A percentile compares a stretch with the other conserved stretches of the same genome.
Conservation (phyloP, 2,888 invertebrate species). For the Nomada lathburiana region DNA sequence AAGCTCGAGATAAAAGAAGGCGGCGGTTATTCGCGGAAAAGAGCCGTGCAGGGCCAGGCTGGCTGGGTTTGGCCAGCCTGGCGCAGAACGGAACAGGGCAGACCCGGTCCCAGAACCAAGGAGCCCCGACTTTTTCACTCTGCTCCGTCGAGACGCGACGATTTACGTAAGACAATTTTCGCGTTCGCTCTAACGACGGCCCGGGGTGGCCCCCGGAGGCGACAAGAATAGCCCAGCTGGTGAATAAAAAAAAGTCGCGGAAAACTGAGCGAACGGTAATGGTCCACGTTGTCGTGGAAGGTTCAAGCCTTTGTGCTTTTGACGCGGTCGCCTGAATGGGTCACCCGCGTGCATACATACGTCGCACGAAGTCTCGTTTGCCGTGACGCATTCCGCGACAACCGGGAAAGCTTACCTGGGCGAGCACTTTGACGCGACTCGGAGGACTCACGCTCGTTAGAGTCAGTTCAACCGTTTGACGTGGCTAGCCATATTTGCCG, state of each 20-base stretch:
- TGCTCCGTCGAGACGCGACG: slow-evolving; percentile 40
- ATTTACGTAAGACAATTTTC: slow-evolving; percentile 63
- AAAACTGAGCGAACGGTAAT: slow-evolving; percentile 59
- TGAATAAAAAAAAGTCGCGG: slow-evolving; percentile 55
- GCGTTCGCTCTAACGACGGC: slow-evolving; percentile 50
- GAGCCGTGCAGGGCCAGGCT: not conserved
- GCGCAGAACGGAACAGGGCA: not conserved
- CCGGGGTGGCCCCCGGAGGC: slow-evolving; percentile 39
- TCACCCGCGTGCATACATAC: slow-evolving; percentile 51
- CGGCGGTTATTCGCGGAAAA: slow-evolving; percentile 37
- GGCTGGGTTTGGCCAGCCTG: not conserved
- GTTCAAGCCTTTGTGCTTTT: slow-evolving; percentile 68
- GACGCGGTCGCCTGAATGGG: slow-evolving; percentile 68
- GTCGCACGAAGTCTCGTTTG: slow-evolving; percentile 49
- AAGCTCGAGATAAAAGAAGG: slow-evolving; percentile 49
- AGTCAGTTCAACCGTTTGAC: slow-evolving; percentile 71
- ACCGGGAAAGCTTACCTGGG: slow-evolving; percentile 61
- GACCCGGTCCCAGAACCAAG: not conserved
- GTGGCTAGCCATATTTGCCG: slow-evolving; percentile 73
- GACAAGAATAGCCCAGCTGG: slow-evolving; percentile 48
- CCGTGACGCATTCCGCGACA: slow-evolving; percentile 50
- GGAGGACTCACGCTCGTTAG: slow-evolving; percentile 67
- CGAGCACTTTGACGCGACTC: slow-evolving; percentile 63
- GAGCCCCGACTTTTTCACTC: slow-evolving; percentile 50
- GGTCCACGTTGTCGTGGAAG: slow-evolving; percentile 52